A percentile compares a stretch with the other conserved stretches of the same genome.
phyloP scores from a whole-genome alignment of 2,113 vertebrate species.

The Cottus gobio region DNA sequence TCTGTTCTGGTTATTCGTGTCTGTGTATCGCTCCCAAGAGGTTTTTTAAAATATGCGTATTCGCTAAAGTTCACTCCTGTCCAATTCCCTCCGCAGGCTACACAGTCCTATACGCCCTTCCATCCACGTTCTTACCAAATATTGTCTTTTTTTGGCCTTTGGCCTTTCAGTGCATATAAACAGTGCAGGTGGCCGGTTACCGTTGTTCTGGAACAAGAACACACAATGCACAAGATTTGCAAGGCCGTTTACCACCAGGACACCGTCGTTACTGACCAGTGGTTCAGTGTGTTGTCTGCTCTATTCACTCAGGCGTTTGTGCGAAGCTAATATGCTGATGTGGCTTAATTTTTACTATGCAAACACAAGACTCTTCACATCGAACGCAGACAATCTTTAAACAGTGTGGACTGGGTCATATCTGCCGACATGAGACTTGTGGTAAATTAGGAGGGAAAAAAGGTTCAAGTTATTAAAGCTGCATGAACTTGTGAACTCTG shows the following conservation, averaged over 20 bases:
- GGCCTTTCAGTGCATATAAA: not conserved
- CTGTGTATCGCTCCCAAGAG: constrained; percentile 10
- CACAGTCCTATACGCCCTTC: not conserved
- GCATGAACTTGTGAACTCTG: constrained; percentile 81
- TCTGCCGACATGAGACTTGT: constrained; percentile 24
- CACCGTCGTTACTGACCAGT: not conserved
- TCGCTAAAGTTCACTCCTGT: not conserved
- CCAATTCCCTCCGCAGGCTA: not conserved
- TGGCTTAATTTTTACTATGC: not conserved
- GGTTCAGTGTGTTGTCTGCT: not conserved
- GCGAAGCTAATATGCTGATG: not conserved
- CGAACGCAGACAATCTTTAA: not conserved
- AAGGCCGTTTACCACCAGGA: not conserved
- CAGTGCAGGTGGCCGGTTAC: not conserved
- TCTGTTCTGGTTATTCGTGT: not conserved
- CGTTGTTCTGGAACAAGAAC: not conserved
- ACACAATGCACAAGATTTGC: not conserved
- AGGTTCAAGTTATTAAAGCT: constrained; percentile 77
- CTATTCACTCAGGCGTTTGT: not conserved
- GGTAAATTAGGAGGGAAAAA: constrained; percentile 27
- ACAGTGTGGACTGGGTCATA: constrained; percentile 29
- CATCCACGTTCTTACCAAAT: not conserved
- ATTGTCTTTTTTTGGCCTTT: not conserved
- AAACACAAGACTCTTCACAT: not conserved
- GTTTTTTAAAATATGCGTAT: not conserved